phyloP scores from a whole-genome alignment of 2,797 vertebrate genomes.

The Rhinophrynus dorsalis region DNA sequence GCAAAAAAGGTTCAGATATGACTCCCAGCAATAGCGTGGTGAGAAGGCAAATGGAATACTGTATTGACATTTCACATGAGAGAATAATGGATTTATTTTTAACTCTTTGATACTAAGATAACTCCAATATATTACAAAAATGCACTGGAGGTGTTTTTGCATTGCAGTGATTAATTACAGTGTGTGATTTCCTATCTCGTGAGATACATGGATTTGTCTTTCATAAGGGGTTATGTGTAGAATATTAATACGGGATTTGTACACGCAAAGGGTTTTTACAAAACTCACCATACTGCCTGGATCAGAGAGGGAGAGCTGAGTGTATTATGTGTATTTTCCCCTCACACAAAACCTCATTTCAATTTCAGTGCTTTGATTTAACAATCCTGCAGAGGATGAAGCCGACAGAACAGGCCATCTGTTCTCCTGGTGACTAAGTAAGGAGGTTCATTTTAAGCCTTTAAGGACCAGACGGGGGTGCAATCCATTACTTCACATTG shows the following conservation, averaged over 20 bases:
- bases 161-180: too few relatives aligned
- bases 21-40: background rate
- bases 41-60: background rate
- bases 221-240: background rate
- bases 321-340: conserved; percentile 1
- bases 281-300: background rate
- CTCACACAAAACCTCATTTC: conserved; percentile 13
- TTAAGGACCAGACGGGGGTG: background rate
- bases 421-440: background rate
- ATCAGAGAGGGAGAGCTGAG: background rate
- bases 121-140: too few relatives aligned
- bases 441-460: background rate
- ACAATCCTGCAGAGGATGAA: conserved; percentile 19
- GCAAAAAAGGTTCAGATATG: background rate
- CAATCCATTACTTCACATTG: too few relatives aligned
- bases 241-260: conserved; percentile 8
- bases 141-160: too few relatives aligned
- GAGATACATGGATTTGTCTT: too few relatives aligned
- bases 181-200: too few relatives aligned
- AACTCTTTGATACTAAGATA: too few relatives aligned
- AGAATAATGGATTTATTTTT: background rate
- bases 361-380: conserved; percentile 8
- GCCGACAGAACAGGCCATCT: conserved; percentile 20
- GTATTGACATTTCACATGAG: background rate
- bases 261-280: background rate